These are phyloP conservation scores for Sceliomorpha sp. DNA, from an alignment of 2,888 invertebrate genomes.

Conservation along the genomic window DNA sequence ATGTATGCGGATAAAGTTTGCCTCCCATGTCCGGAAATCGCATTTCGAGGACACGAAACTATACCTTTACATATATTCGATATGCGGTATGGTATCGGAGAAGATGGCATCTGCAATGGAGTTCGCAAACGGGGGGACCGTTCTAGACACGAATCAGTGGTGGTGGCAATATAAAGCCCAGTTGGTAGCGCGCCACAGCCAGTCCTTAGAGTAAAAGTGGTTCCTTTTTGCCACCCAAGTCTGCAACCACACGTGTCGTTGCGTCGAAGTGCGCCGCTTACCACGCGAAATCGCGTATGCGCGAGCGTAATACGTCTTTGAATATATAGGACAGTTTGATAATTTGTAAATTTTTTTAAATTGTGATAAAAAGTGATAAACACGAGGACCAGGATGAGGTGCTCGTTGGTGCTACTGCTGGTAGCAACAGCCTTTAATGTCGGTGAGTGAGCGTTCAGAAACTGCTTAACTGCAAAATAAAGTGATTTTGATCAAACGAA, in stretches of 20 bases:
- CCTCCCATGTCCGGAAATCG: no score
- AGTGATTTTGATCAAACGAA: background rate
- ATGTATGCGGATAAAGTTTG: no score
- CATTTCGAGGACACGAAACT: no score
- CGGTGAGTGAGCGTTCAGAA: slow-evolving; percentile 70
- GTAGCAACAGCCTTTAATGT: slow-evolving; percentile 67
- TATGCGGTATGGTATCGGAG: background rate
- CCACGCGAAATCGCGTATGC: slow-evolving; percentile 44
- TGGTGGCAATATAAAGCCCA: slow-evolving; percentile 78
- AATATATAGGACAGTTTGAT: background rate
- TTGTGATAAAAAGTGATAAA: background rate
- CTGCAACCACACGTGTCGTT: slow-evolving; percentile 57
- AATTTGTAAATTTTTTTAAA: background rate
- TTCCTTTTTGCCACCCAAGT: slow-evolving; percentile 70
- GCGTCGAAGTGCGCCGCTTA: slow-evolving; percentile 35
- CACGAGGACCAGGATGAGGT: slow-evolving; percentile 68
- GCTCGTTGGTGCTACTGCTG: slow-evolving; percentile 72
- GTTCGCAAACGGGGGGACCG: slow-evolving; percentile 59
- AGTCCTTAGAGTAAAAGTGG: slow-evolving; percentile 72
- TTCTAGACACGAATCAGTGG: slow-evolving; percentile 60
- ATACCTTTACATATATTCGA: background rate
- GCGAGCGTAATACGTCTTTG: slow-evolving; percentile 11
- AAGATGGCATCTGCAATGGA: slow-evolving; percentile 21
- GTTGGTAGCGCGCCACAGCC: slow-evolving; percentile 72
- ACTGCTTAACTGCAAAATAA: slow-evolving; percentile 15